Evolutionary conservation across 53 echinoderm and acorn worm genomes (phyloP).

Genomic region (Patiria pectinifera): DNA sequence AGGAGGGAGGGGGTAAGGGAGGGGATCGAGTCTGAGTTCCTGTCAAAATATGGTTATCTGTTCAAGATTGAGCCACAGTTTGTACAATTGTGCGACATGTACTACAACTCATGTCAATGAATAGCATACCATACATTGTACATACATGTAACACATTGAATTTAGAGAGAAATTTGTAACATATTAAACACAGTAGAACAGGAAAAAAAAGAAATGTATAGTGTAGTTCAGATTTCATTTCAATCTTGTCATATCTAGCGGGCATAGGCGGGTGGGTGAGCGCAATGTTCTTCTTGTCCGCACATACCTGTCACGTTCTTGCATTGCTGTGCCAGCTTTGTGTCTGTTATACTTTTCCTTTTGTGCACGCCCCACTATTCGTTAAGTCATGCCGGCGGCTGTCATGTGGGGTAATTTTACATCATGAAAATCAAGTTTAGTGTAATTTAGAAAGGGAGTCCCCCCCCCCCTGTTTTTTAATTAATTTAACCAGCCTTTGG

Average conservation of each 20-base stretch:
- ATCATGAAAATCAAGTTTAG: slow-evolving; percentile 51
- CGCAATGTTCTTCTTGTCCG: slow-evolving; percentile 9
- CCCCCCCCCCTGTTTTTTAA: slow-evolving; percentile 28
- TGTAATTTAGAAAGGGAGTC: slow-evolving; percentile 24
- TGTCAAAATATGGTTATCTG: too few species aligned
- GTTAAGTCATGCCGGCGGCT: slow-evolving; percentile 5
- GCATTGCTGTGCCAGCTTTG: neutral
- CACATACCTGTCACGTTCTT: slow-evolving; percentile 7
- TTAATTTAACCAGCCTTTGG: slow-evolving; percentile 31
- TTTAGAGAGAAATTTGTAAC: neutral
- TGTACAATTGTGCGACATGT: neutral
- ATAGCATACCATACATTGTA: neutral
- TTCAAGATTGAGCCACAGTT: too few species aligned
- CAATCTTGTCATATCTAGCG: too few species aligned
- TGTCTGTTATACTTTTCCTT: neutral
- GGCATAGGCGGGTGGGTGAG: neutral
- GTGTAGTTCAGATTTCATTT: neutral
- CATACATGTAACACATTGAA: neutral
- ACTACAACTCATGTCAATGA: neutral
- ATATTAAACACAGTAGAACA: neutral
- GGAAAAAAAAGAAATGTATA: neutral
- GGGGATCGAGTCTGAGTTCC: too few species aligned
- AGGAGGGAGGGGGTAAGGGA: too few species aligned
- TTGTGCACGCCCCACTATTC: neutral
- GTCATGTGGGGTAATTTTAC: slow-evolving; percentile 58